phyloP scores from a whole-genome alignment of 2,113 vertebrate species.

The Elachura formosa region DNA sequence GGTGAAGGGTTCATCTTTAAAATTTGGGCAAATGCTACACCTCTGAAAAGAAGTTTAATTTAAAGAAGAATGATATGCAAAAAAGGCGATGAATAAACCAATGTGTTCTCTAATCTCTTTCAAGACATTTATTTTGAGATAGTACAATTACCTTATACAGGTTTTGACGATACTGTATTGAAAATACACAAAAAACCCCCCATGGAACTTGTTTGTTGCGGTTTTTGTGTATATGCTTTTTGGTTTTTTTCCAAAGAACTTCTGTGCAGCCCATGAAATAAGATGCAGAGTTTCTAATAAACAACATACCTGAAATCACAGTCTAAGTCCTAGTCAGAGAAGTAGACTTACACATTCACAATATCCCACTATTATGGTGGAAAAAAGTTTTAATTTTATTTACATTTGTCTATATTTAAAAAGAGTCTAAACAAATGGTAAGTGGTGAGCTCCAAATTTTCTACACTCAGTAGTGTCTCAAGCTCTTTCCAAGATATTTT shows the following conservation, averaged over 20 bases:
- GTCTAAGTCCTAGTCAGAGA: not conserved
- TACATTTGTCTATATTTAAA: not conserved
- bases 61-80: not conserved
- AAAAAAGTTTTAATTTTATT: not conserved
- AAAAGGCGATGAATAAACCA: not conserved
- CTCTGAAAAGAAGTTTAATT: not conserved
- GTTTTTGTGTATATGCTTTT: not conserved
- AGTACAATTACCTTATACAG: not conserved
- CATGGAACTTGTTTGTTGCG: not conserved
- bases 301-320: constrained; percentile 22
- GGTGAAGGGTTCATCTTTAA: not conserved
- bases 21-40: not conserved
- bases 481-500: not conserved
- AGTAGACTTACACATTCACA: not conserved
- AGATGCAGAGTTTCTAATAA: not conserved
- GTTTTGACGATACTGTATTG: not conserved
- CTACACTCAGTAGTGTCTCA: not conserved
- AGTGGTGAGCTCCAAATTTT: not conserved
- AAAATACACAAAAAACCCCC: not conserved
- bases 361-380: not conserved
- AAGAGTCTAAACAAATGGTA: not conserved
- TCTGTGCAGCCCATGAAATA: not conserved
- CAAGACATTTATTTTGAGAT: constrained; percentile 15
- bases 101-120: not conserved
- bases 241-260: not conserved